A percentile compares a stretch with the other conserved stretches of the same genome.
phyloP scores from a whole-genome alignment of 1,140 invertebrate genomes.

The Drosophila pandora region DNA sequence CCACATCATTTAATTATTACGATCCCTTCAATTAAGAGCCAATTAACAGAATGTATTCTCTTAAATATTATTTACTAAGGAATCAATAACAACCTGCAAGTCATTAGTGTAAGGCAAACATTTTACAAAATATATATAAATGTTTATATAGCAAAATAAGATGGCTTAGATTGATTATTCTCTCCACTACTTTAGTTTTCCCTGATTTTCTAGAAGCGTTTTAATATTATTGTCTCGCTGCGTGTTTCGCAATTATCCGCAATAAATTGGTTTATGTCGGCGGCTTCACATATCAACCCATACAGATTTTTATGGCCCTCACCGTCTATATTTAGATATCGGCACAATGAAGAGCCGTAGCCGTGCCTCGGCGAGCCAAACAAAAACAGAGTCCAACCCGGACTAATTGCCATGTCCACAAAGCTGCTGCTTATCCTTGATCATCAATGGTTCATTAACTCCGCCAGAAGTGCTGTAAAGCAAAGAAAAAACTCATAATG shows the following conservation, averaged over 20 bases:
- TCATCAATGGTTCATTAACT: slow-evolving; percentile 83
- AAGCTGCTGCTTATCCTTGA: slow-evolving; percentile 73
- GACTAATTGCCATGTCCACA: slow-evolving; percentile 73
- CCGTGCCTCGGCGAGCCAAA: not conserved
- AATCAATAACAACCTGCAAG: not conserved
- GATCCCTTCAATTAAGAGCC: slow-evolving; percentile 7
- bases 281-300: slow-evolving; percentile 27
- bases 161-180: too few species aligned
- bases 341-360: slow-evolving; percentile 32
- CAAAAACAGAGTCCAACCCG: slow-evolving; percentile 42
- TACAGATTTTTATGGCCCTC: slow-evolving; percentile 48
- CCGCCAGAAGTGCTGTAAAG: slow-evolving; percentile 35
- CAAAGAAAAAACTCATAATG: slow-evolving; percentile 40
- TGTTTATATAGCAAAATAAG: not conserved
- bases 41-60: slow-evolving; percentile 10
- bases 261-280: slow-evolving; percentile 40
- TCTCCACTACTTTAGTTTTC: too few species aligned
- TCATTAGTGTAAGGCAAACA: not conserved
- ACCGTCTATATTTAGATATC: slow-evolving; percentile 68
- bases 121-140: not conserved
- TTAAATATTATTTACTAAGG: not conserved
- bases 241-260: slow-evolving; percentile 33
- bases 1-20: not conserved
- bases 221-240: not conserved
- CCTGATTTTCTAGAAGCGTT: not conserved